Conservation (phyloP, 1,140 invertebrate species). For the Rhyacophila brunnea region DNA sequence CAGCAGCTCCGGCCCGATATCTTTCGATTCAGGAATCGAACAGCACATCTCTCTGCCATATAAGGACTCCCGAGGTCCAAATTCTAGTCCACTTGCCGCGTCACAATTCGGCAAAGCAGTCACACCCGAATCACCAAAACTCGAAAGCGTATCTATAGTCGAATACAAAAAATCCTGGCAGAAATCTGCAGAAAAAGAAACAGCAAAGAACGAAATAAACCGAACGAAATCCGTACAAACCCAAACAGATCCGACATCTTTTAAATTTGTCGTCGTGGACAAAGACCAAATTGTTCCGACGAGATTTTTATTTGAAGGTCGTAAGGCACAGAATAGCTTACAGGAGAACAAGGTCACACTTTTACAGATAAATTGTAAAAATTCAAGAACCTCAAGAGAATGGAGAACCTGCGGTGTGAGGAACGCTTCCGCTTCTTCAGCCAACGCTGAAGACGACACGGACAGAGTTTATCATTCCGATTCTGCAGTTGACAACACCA, state of each 20-base stretch:
- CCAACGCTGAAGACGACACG: constrained; percentile 24
- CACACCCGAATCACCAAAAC: constrained; percentile 22
- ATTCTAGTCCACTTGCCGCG: constrained; percentile 32
- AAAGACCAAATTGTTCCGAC: constrained; percentile 22
- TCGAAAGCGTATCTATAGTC: constrained; percentile 14
- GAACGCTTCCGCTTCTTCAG: constrained; percentile 31
- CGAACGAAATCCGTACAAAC: constrained; percentile 26
- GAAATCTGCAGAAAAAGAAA: constrained; percentile 6
- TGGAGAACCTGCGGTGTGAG: constrained; percentile 15
- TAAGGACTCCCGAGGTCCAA: constrained; percentile 26
- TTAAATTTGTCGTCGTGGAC: constrained; percentile 24
- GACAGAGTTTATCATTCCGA: constrained; percentile 35
- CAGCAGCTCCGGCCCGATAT: constrained; percentile 35
- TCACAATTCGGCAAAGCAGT: constrained; percentile 5
- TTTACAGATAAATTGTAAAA: constrained; percentile 25
- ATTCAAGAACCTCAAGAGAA: constrained; percentile 15
- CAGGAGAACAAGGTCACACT: constrained; percentile 21
- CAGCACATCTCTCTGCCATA: constrained; percentile 32
- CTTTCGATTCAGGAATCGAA: constrained; percentile 35
- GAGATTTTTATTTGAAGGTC: constrained; percentile 22
- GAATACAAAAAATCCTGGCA: constrained; percentile 22
- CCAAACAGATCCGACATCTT: constrained; percentile 28
- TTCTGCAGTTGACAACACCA: constrained; percentile 15
- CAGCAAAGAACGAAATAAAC: constrained; percentile 2
- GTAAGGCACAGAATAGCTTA: neutral